Evolutionary conservation across 2,113 vertebrate genomes (phyloP).

Genomic region (Austrofundulus limnaeus): DNA sequence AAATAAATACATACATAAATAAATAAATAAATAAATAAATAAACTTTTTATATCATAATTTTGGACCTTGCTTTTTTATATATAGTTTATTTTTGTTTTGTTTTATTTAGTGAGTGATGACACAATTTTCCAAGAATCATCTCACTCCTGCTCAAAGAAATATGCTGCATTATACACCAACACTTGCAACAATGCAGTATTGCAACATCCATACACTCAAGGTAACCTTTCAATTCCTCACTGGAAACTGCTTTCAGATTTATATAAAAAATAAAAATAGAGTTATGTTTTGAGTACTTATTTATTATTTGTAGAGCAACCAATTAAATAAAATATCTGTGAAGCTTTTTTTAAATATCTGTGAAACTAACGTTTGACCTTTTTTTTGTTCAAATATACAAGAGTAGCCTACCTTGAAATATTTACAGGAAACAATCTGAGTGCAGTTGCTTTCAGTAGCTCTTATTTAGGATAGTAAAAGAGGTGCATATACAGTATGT

Average conservation of each 20-base stretch:
- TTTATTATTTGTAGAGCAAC: conserved; percentile 24
- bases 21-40: too few species aligned
- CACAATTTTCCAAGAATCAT: neutral
- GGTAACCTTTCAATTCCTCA: conserved; percentile 41
- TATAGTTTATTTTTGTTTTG: neutral
- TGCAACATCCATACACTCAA: conserved; percentile 13
- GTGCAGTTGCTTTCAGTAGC: too few species aligned
- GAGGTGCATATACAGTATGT: too few species aligned
- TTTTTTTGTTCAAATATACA: too few species aligned
- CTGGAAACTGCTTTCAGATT: conserved; percentile 40
- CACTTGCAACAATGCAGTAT: conserved; percentile 23
- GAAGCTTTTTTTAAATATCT: too few species aligned
- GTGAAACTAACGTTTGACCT: too few species aligned
- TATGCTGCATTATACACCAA: conserved; percentile 22
- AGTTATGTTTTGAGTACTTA: conserved; percentile 31
- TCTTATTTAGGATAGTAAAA: too few species aligned
- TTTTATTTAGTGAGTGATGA: neutral
- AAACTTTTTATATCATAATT: too few species aligned
- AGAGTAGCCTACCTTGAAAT: too few species aligned
- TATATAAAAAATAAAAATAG: conserved; percentile 18
- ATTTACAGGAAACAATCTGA: too few species aligned
- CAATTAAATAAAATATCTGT: conserved; percentile 1
- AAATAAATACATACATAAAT: too few species aligned
- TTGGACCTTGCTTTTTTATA: neutral
- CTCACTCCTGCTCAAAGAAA: neutral